phyloP scores from a whole-genome alignment of 1,140 invertebrate genomes.

The Neodiprion pinetum region DNA sequence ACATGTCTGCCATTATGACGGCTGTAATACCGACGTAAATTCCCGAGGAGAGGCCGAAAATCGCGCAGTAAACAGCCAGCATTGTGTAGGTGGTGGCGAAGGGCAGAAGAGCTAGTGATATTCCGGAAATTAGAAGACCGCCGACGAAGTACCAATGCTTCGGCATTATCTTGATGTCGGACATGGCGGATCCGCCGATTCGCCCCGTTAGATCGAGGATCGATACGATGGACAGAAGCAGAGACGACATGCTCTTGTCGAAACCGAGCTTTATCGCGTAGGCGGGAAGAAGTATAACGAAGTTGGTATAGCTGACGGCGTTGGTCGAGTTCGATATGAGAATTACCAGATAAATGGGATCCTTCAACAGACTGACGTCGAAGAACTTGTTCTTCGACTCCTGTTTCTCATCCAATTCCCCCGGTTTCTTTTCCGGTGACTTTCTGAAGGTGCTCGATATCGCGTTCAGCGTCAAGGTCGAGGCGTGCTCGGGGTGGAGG shows the following conservation, averaged over 20 bases:
- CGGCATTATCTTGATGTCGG: conserved; percentile 74
- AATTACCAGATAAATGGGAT: conserved; percentile 82
- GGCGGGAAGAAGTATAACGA: conserved; percentile 79
- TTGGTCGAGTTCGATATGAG: conserved; percentile 84
- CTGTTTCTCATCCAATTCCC: conserved; percentile 37
- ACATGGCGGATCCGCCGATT: conserved; percentile 82
- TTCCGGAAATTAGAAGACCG: conserved; percentile 77
- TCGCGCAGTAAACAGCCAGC: conserved; percentile 72
- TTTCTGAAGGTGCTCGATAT: conserved; percentile 64
- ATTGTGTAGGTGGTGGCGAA: conserved; percentile 62
- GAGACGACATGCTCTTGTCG: conserved; percentile 71
- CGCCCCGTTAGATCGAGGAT: conserved; percentile 79
- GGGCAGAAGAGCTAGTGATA: conserved; percentile 74
- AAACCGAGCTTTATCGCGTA: conserved; percentile 75
- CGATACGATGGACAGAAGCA: conserved; percentile 80
- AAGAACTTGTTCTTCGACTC: conserved; percentile 72
- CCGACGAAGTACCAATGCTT: conserved; percentile 84
- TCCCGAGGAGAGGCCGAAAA: conserved; percentile 84
- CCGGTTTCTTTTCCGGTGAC: conserved; percentile 43
- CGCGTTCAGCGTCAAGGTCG: conserved; percentile 77
- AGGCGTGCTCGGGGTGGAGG: conserved; percentile 78
- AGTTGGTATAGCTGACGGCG: conserved; percentile 86
- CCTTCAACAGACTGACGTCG: conserved; percentile 76
- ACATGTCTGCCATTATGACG: conserved; percentile 84
- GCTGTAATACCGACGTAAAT: conserved; percentile 86